Conservation (phyloP, 92 coral and sea anemone species). For the Isaurus tuberculatus region DNA sequence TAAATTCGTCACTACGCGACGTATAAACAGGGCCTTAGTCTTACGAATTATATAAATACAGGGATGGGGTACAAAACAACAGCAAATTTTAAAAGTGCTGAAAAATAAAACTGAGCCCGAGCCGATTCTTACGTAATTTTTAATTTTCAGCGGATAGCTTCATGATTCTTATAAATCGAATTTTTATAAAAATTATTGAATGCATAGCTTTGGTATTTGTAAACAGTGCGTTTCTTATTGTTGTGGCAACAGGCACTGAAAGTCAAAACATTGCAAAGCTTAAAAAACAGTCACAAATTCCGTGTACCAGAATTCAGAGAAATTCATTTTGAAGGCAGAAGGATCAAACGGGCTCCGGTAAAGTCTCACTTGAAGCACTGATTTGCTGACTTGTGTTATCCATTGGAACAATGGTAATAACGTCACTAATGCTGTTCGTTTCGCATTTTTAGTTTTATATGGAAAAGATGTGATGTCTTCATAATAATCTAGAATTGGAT, state of each 20-base stretch:
- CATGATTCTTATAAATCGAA: no score
- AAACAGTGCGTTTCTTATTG: background rate
- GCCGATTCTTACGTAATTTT: no score
- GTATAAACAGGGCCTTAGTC: no score
- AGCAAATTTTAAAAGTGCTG: no score
- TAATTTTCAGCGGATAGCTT: no score
- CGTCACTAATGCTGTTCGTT: background rate
- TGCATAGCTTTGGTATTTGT: background rate
- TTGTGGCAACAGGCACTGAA: background rate
- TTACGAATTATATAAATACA: no score
- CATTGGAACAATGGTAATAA: constrained; percentile 6
- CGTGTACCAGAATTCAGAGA: background rate
- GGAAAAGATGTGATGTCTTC: background rate
- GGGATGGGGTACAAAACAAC: no score
- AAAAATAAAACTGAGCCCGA: no score
- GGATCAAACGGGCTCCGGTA: background rate
- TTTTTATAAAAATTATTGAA: no score
- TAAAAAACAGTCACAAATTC: background rate
- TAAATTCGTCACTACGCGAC: no score
- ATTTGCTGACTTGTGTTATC: background rate
- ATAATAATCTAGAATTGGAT: background rate
- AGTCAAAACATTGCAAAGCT: background rate
- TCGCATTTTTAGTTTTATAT: background rate
- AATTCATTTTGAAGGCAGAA: background rate
- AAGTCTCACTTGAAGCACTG: background rate